These are phyloP conservation scores for Pseudomyrmex concolor DNA, from an alignment of 1,140 invertebrate species.

Conservation along the genomic window DNA sequence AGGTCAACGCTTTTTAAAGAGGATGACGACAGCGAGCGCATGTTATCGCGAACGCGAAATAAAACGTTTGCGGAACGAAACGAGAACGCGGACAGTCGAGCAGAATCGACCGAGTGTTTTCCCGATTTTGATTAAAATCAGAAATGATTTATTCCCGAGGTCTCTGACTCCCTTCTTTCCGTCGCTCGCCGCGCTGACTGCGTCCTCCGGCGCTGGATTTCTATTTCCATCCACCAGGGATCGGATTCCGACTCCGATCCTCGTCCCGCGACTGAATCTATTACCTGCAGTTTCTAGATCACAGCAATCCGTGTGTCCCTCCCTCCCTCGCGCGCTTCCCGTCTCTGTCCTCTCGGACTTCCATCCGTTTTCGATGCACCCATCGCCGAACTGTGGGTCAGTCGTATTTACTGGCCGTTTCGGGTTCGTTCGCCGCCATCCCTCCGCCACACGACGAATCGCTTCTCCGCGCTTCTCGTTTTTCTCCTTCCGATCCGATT, in stretches of 20 bases:
- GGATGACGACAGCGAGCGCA: conserved; percentile 49
- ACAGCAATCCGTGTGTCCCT: conserved; percentile 16
- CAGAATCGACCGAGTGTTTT: conserved; percentile 51
- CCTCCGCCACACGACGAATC: conserved; percentile 49
- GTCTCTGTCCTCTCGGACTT: conserved; percentile 3
- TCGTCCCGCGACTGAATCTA: conserved; percentile 64
- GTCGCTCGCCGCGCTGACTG: not conserved
- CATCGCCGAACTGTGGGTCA: conserved; percentile 36
- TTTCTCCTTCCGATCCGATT: conserved; percentile 7
- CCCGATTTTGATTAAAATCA: conserved; percentile 71
- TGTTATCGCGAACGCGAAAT: conserved; percentile 41
- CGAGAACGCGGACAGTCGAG: conserved; percentile 24
- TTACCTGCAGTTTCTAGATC: conserved; percentile 71
- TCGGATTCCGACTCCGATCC: conserved; percentile 58
- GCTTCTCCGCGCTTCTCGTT: conserved; percentile 33
- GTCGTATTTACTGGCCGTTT: conserved; percentile 53
- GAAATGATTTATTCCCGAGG: conserved; percentile 69
- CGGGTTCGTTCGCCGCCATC: conserved; percentile 28
- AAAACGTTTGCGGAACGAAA: conserved; percentile 31
- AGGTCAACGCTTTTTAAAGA: too few species aligned
- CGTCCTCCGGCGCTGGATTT: conserved; percentile 34
- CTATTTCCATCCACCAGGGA: conserved; percentile 58
- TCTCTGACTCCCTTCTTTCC: conserved; percentile 17
- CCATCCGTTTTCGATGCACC: conserved; percentile 56
- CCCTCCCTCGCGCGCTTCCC: conserved; percentile 9